Conservation (phyloP, 2,888 invertebrate genomes). For the Tetragnatha montana region DNA sequence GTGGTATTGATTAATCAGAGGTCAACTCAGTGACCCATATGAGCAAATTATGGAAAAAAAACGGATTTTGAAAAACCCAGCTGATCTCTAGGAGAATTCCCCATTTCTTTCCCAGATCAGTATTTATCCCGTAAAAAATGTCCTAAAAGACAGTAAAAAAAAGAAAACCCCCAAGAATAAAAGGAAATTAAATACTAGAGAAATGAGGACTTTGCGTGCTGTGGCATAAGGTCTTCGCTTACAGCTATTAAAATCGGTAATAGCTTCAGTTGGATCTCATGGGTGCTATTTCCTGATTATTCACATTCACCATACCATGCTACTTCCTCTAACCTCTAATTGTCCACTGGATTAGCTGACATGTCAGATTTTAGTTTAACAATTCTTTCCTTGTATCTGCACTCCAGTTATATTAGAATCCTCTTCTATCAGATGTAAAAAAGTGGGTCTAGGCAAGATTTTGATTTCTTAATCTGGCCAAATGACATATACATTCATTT, state of each 20-base stretch:
- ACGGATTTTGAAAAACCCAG: background rate
- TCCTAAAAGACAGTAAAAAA: conserved; percentile 10
- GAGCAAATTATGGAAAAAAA: too few relatives aligned
- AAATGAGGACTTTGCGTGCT: conserved; percentile 56
- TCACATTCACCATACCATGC: conserved; percentile 42
- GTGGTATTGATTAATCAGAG: too few relatives aligned
- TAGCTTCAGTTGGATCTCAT: conserved; percentile 50
- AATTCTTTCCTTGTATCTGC: background rate
- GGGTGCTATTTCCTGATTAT: conserved; percentile 65
- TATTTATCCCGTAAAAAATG: conserved; percentile 22
- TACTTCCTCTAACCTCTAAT: conserved; percentile 54
- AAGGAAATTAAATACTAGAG: conserved; percentile 53
- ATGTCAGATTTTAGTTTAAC: conserved; percentile 50
- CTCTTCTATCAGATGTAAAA: background rate
- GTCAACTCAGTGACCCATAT: too few relatives aligned
- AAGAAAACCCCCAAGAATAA: conserved; percentile 21
- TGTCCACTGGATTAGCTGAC: conserved; percentile 59
- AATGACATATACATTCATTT: background rate
- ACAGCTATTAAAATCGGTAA: conserved; percentile 61
- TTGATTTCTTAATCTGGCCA: background rate
- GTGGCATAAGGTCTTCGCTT: conserved; percentile 44
- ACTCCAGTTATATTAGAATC: background rate
- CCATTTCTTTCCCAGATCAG: conserved; percentile 6
- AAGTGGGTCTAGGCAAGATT: background rate
- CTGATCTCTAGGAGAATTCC: background rate